Percentiles rank a stretch among this genome's conserved stretches.
phyloP scores from a whole-genome alignment of 2,888 invertebrate species.

The Helleia helle region DNA sequence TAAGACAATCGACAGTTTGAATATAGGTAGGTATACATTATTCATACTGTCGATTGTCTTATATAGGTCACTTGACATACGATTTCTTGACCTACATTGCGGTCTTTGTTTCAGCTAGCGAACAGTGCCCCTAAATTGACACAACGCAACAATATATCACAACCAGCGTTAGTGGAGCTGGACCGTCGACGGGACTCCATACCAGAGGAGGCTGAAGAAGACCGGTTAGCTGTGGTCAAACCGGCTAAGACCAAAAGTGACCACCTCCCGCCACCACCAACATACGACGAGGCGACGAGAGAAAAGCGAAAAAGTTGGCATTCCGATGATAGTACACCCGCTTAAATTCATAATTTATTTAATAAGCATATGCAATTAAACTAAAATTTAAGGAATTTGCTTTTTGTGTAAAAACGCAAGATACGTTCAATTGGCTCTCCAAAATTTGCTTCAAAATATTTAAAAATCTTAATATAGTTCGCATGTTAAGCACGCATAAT shows the following conservation, averaged over 20 bases:
- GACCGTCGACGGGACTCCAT: constrained; percentile 76
- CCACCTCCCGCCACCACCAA: constrained; percentile 51
- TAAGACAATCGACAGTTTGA: too few relatives aligned
- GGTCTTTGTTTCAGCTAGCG: constrained; percentile 63
- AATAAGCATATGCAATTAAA: not conserved
- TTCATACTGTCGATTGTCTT: too few relatives aligned
- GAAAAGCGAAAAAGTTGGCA: constrained; percentile 69
- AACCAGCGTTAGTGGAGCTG: constrained; percentile 74
- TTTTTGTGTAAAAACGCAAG: too few relatives aligned
- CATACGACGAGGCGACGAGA: constrained; percentile 53
- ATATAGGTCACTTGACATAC: too few relatives aligned
- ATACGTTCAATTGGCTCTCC: too few relatives aligned
- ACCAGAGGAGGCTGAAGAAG: constrained; percentile 74
- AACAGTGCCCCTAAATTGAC: constrained; percentile 78
- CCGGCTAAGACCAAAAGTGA: constrained; percentile 53
- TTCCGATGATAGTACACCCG: constrained; percentile 62
- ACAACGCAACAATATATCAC: constrained; percentile 75
- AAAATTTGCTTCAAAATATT: too few relatives aligned
- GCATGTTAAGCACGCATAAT: not conserved
- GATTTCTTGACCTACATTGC: too few relatives aligned
- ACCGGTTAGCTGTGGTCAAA: constrained; percentile 40
- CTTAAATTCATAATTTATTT: constrained; percentile 31
- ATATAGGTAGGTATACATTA: too few relatives aligned
- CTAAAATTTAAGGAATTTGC: too few relatives aligned
- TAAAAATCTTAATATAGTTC: too few relatives aligned